Evolutionary conservation across 2,888 invertebrate genomes (phyloP).

Genomic region (Cephalotes varians): DNA sequence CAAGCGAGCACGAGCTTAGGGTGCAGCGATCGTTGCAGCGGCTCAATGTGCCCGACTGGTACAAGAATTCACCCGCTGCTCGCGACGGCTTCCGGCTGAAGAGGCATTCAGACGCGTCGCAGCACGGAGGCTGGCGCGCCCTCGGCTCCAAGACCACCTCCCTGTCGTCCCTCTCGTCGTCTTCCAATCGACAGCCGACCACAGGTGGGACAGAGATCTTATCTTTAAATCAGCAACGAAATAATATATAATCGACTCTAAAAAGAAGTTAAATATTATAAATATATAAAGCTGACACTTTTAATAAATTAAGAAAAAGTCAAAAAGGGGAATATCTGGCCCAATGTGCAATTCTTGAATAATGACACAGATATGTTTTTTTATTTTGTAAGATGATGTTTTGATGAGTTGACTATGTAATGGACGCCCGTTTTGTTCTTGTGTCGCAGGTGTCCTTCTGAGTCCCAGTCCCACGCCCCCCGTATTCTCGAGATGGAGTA

Average conservation of each 20-base stretch:
- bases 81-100: conserved; percentile 93
- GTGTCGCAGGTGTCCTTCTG: conserved; percentile 82
- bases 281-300: not conserved
- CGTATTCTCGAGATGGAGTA: conserved; percentile 87
- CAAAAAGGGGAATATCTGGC: not conserved
- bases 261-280: not conserved
- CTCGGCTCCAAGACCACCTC: conserved; percentile 95
- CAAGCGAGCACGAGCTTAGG: conserved; percentile 97
- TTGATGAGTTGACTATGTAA: not conserved
- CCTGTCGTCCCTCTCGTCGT: conserved; percentile 89
- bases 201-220: conserved; percentile 77
- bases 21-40: conserved; percentile 97
- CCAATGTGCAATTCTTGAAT: not conserved
- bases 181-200: conserved; percentile 84
- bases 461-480: conserved; percentile 86
- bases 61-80: conserved; percentile 91
- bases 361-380: not conserved
- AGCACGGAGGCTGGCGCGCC: conserved; percentile 88
- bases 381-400: not conserved
- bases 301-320: not conserved
- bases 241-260: not conserved
- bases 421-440: not conserved
- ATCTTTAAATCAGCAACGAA: not conserved
- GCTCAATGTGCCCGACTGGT: conserved; percentile 98
- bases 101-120: conserved; percentile 89